These are phyloP conservation scores for Spea bombifrons DNA, from an alignment of 2,113 vertebrate genomes.

Conservation along the genomic window DNA sequence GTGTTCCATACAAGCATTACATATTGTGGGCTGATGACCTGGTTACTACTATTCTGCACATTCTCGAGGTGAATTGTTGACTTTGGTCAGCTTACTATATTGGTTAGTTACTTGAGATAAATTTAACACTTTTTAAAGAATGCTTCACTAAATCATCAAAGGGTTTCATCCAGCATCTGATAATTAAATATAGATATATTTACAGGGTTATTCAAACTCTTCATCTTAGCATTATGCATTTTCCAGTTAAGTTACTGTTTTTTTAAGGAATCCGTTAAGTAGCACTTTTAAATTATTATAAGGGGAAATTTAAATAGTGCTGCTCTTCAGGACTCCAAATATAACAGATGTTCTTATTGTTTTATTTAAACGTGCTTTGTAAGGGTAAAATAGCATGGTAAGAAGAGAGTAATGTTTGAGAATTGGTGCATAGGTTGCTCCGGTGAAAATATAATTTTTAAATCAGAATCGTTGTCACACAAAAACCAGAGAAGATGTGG, in stretches of 20 bases:
- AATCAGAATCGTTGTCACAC: too few relatives aligned
- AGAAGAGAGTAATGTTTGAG: too few relatives aligned
- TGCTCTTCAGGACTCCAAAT: too few relatives aligned
- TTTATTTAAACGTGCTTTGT: too few relatives aligned
- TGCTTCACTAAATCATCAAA: not conserved
- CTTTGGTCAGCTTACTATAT: not conserved
- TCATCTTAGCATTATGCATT: not conserved
- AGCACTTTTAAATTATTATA: not conserved
- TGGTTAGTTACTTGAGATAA: slow-evolving; percentile 5
- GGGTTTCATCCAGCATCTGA: slow-evolving; percentile 2
- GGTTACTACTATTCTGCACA: too few relatives aligned
- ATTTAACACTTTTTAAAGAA: not conserved
- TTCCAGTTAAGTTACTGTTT: slow-evolving; percentile 14
- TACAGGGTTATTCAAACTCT: slow-evolving; percentile 3
- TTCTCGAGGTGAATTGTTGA: not conserved
- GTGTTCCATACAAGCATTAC: too few relatives aligned
- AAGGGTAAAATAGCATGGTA: too few relatives aligned
- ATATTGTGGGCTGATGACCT: too few relatives aligned
- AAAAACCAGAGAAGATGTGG: too few relatives aligned
- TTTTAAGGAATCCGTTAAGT: not conserved
- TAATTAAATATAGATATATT: slow-evolving; percentile 10
- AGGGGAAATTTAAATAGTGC: not conserved
- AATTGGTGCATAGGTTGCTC: too few relatives aligned
- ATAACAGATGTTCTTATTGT: too few relatives aligned
- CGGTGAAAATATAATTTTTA: too few relatives aligned